Percentiles rank a stretch among this genome's conserved stretches.
These are phyloP conservation scores for Pteronotus mesoamericanus DNA, from an alignment of 2,797 vertebrate genomes.

Conservation along the genomic window DNA sequence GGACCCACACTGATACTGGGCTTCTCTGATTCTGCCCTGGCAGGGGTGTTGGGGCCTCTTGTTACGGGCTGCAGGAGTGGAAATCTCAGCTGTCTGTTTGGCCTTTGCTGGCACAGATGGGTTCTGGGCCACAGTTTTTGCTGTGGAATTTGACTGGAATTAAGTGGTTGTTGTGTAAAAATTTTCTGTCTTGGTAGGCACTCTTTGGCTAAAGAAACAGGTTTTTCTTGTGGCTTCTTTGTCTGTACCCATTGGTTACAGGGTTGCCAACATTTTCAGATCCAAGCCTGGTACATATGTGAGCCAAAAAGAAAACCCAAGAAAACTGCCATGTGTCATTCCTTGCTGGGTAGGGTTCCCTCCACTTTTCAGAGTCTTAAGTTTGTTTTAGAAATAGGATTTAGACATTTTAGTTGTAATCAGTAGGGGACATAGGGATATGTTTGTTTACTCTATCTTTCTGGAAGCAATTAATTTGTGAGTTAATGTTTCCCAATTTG, in stretches of 20 bases:
- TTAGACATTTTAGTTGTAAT: not conserved
- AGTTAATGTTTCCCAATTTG: not conserved
- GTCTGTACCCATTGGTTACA: not conserved
- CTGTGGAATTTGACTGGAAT: not conserved
- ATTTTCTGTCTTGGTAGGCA: not conserved
- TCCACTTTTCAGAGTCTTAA: not conserved
- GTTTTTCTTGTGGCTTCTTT: not conserved
- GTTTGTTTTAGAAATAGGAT: not conserved
- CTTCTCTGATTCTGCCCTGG: not conserved
- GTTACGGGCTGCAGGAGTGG: not conserved
- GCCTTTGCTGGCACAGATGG: not conserved
- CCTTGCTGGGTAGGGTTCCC: not conserved
- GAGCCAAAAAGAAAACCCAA: not conserved
- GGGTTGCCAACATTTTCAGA: not conserved
- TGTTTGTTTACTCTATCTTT: not conserved
- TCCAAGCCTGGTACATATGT: not conserved
- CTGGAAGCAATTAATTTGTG: not conserved
- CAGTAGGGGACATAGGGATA: not conserved
- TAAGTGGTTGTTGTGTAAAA: not conserved
- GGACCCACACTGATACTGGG: no score
- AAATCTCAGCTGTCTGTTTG: not conserved
- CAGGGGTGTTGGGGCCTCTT: not conserved
- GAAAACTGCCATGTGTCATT: not conserved
- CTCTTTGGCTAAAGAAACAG: not conserved
- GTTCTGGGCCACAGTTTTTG: not conserved